A percentile compares a stretch with the other conserved stretches of the same genome.
These are phyloP conservation scores for Vulpes vulpes DNA, from an alignment of 2,113 vertebrate genomes.

Conservation along the genomic window DNA sequence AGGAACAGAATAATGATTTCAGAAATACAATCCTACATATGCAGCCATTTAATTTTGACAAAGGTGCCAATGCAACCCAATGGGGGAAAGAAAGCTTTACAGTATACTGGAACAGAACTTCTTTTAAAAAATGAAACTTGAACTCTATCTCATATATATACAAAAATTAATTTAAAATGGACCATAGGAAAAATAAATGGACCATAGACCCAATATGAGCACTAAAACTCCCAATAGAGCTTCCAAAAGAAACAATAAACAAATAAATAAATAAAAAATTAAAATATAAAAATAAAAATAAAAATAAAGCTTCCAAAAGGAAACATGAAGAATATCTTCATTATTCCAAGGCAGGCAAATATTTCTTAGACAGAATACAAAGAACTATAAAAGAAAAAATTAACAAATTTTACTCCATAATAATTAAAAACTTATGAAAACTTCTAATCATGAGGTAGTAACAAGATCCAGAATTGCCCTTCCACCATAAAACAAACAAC, in stretches of 20 bases:
- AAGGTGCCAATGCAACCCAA: not conserved
- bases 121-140: not conserved
- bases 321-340: not conserved
- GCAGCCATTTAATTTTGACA: not conserved
- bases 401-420: not conserved
- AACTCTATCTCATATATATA: not conserved
- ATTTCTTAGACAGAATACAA: not conserved
- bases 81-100: not conserved
- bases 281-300: too few species aligned
- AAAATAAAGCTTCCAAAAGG: not conserved
- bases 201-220: not conserved
- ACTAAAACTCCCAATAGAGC: not conserved
- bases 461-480: not conserved
- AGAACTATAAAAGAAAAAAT: slow-evolving; percentile 1
- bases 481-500: not conserved
- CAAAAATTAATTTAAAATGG: not conserved
- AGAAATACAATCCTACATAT: not conserved
- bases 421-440: not conserved
- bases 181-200: not conserved
- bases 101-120: not conserved
- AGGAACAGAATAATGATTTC: not conserved
- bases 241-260: not conserved
- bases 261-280: too few species aligned
- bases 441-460: not conserved
- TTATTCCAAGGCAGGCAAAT: not conserved